Evolutionary conservation across 2,797 vertebrate species (phyloP).

Genomic region (Eremophila alpestris): DNA sequence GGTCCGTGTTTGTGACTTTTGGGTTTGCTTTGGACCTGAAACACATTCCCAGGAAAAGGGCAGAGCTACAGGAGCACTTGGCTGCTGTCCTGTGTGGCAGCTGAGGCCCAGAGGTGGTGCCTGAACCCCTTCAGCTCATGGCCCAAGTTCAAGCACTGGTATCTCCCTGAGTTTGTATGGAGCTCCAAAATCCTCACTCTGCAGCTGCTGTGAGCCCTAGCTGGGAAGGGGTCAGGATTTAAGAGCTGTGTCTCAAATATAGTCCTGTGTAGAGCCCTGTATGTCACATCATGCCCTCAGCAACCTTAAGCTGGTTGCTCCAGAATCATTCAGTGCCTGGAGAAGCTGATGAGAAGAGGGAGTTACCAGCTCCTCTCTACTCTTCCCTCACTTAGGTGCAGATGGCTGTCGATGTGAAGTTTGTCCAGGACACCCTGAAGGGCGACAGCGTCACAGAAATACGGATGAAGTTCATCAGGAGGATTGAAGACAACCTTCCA

Average conservation of each 20-base stretch:
- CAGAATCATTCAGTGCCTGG: not conserved
- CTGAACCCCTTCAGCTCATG: not conserved
- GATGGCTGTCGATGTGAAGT: conserved; percentile 97
- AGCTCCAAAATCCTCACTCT: not conserved
- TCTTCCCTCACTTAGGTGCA: conserved; percentile 83
- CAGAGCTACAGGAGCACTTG: not conserved
- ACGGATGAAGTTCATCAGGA: conserved; percentile 96
- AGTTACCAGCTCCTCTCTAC: not conserved
- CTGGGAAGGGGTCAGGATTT: not conserved
- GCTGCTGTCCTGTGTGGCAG: not conserved
- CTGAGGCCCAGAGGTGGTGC: not conserved
- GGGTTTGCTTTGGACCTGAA: not conserved
- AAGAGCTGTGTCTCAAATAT: not conserved
- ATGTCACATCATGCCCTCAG: rapidly evolving
- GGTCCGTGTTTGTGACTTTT: rapidly evolving
- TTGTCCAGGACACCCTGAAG: conserved; percentile 94
- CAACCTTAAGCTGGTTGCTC: not conserved
- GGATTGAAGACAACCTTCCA: conserved; percentile 97
- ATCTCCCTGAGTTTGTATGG: not conserved
- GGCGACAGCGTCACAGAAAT: conserved; percentile 97
- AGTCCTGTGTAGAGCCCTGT: not conserved
- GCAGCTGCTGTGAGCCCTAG: not conserved
- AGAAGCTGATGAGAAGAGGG: not conserved
- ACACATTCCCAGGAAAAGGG: not conserved
- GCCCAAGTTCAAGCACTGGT: not conserved